Conservation (phyloP, 1,140 invertebrate species). For the Cylas formicarius region DNA sequence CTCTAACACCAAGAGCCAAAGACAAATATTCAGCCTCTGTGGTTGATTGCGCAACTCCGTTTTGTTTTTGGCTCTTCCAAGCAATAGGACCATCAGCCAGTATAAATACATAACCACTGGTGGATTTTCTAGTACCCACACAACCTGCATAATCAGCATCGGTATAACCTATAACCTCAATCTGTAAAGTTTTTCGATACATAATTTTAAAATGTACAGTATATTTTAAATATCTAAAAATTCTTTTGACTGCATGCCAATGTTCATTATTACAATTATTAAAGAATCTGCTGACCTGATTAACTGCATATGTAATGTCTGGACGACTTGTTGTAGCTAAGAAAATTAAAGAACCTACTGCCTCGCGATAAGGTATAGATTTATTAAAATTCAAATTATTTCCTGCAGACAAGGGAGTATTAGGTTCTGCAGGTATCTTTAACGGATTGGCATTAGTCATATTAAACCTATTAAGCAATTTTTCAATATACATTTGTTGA, state of each 20-base stretch:
- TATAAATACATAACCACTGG: constrained; percentile 35
- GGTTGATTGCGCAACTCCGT: constrained; percentile 37
- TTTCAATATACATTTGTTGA: too few species aligned
- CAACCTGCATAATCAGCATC: constrained; percentile 41
- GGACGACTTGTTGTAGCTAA: constrained; percentile 35
- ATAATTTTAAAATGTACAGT: constrained; percentile 2
- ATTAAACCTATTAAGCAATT: too few species aligned
- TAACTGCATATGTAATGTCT: constrained; percentile 40
- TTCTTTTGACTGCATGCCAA: constrained; percentile 35
- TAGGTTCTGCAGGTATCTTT: constrained; percentile 10
- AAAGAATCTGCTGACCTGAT: constrained; percentile 29
- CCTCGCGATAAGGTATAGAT: too few species aligned
- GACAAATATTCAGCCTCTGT: constrained; percentile 43
- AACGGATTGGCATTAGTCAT: constrained; percentile 3
- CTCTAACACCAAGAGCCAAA: constrained; percentile 15
- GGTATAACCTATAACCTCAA: constrained; percentile 3
- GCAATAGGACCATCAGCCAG: constrained; percentile 32
- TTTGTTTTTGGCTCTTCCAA: constrained; percentile 37
- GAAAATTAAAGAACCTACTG: constrained; percentile 40
- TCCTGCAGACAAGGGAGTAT: not conserved
- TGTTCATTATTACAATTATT: constrained; percentile 24
- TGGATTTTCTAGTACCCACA: constrained; percentile 32
- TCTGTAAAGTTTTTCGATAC: constrained; percentile 1
- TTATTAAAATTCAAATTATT: too few species aligned
- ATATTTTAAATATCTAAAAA: constrained; percentile 37